phyloP scores from a whole-genome alignment of 2,888 invertebrate species.

The Formica aserva region DNA sequence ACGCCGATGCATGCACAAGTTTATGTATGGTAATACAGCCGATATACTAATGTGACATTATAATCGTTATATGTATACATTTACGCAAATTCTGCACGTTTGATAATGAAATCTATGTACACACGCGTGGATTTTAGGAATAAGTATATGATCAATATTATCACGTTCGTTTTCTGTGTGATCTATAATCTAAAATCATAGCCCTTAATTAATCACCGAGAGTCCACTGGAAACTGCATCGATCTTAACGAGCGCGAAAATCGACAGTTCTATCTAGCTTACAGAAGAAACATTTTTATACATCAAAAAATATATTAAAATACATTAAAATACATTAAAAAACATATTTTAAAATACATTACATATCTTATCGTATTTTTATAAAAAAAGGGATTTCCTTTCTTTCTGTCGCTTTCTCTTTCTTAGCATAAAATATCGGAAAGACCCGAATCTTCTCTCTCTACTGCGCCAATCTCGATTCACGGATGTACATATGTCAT shows the following conservation, averaged over 20 bases:
- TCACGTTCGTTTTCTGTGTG: conserved; percentile 31
- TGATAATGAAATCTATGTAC: conserved; percentile 52
- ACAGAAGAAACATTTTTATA: conserved; percentile 9
- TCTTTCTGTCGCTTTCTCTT: not conserved
- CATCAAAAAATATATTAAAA: conserved; percentile 36
- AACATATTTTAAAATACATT: conserved; percentile 17
- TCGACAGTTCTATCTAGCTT: not conserved
- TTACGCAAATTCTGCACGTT: conserved; percentile 53
- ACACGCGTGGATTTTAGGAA: conserved; percentile 29
- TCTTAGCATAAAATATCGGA: conserved; percentile 17
- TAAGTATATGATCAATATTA: conserved; percentile 41
- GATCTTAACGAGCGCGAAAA: conserved; percentile 28
- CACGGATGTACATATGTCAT: not conserved
- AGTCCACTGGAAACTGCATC: conserved; percentile 44
- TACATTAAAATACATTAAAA: conserved; percentile 36
- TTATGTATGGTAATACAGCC: conserved; percentile 51
- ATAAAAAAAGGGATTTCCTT: not conserved
- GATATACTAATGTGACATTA: conserved; percentile 33
- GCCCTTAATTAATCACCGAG: conserved; percentile 69
- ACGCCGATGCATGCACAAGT: conserved; percentile 57
- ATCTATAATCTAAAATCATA: conserved; percentile 57
- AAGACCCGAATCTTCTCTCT: not conserved
- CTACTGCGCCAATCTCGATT: conserved; percentile 22
- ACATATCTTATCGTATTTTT: not conserved
- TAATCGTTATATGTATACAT: conserved; percentile 60